phyloP scores from a whole-genome alignment of 1,140 invertebrate species.

The Ostrea denselamellosa region DNA sequence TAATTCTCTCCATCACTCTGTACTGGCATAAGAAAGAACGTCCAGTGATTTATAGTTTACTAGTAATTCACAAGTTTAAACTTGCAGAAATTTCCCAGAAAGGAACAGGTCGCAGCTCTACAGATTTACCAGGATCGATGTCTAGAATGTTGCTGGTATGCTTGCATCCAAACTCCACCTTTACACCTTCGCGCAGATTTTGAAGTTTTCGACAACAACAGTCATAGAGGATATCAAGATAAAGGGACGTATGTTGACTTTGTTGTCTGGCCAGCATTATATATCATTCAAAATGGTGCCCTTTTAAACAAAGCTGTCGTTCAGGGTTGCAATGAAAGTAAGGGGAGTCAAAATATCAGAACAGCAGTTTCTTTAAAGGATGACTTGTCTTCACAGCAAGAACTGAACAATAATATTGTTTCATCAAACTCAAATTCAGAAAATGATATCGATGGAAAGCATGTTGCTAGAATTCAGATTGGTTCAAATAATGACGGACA shows the following conservation, averaged over 20 bases:
- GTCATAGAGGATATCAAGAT: not conserved
- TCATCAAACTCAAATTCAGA: not conserved
- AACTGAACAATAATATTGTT: not conserved
- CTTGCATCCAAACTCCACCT: not conserved
- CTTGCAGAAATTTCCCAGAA: not conserved
- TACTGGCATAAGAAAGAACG: no score
- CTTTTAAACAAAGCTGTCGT: slow-evolving; percentile 30
- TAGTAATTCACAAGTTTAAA: not conserved
- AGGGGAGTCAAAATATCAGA: not conserved
- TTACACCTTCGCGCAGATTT: not conserved
- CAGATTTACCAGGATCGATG: not conserved
- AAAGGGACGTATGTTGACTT: not conserved
- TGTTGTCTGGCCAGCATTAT: slow-evolving; percentile 39
- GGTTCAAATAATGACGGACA: not conserved
- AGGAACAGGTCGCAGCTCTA: not conserved
- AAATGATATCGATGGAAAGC: not conserved
- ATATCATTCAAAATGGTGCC: not conserved
- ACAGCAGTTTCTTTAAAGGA: not conserved
- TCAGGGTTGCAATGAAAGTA: slow-evolving; percentile 1
- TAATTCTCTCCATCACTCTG: not conserved
- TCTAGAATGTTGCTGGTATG: slow-evolving; percentile 11
- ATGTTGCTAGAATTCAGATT: slow-evolving; percentile 27
- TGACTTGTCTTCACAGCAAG: not conserved
- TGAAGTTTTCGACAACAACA: not conserved
- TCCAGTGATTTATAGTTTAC: no score